Base-by-base conservation (phyloP, 2,797 vertebrate genomes). In the Pseudomugil gertrudae region DNA sequence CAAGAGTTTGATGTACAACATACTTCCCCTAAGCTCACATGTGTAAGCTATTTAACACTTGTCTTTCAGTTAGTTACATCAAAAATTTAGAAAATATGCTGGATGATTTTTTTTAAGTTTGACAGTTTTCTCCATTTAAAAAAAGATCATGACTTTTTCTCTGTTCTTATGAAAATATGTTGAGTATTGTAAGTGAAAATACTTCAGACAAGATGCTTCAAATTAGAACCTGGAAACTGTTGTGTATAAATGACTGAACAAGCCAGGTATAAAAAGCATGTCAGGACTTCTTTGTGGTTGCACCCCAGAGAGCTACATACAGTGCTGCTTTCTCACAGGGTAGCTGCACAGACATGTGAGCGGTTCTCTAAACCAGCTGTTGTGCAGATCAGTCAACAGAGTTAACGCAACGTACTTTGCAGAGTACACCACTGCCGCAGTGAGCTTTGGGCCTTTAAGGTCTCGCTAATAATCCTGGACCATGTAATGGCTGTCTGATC, bases 391-490 rank as follows among this genome's bases (percentile, higher is more conserved):
- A 95, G 95, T 95, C 95, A 95, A 94, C 95, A 95, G 93, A 92
- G 93, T 93, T 95, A 95, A 95, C 93, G 90, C 93, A 94, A 95
- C 94, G 94, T 94, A 95, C 95, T 93, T 92, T 94, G 95, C 93
- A 92, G 94, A 93, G 95, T 96, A 96, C 95, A 96, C 93, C 89
- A 93, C 92, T 91, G 90, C 93, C 91, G 92, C 94, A 87, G 91
- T 85, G 91, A 94, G 94, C 94, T 95, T 94, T 93, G 95, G 94
- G 95, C 90, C 94, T 94, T 89, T 94, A 91, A 92, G 93, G 93
- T 95, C 94, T 95, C 93, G 92, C 96, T 98, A 98, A 98, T 98
- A 97, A 96, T 95, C 94, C 93, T 93, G 90, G 94, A 93, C 94
- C 90, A 91, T 96, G 94, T 89, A 93, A 94, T 85, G 91, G 92